Evolutionary conservation across 2,113 vertebrate species (phyloP).

Genomic region (Antidorcas marsupialis): DNA sequence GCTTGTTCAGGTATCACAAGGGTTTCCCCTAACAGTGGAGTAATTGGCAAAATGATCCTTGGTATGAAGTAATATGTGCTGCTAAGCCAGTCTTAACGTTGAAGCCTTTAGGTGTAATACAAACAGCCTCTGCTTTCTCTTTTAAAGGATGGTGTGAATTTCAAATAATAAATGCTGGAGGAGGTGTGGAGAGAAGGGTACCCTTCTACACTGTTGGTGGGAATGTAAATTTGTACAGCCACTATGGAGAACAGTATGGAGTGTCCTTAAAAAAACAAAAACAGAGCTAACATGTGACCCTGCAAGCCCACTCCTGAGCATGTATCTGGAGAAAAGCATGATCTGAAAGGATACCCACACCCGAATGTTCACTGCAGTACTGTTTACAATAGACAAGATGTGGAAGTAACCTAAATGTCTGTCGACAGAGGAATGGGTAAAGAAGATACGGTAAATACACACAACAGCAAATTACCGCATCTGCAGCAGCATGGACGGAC

Average conservation of each 20-base stretch:
- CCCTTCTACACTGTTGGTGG: background rate
- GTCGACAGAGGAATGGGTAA: background rate
- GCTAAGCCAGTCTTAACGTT: background rate
- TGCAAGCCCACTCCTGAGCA: background rate
- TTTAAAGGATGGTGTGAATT: background rate
- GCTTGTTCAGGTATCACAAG: background rate
- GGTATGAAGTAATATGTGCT: background rate
- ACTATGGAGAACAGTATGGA: background rate
- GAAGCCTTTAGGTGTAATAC: background rate
- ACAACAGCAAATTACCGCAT: background rate
- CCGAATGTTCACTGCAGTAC: background rate
- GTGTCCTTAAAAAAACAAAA: background rate
- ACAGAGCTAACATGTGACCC: background rate
- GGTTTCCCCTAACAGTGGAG: background rate
- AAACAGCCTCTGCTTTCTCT: background rate
- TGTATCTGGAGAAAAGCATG: background rate
- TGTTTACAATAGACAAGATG: background rate
- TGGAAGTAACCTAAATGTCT: background rate
- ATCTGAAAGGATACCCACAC: background rate
- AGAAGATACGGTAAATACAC: background rate
- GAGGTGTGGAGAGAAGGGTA: background rate
- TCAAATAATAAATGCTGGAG: background rate
- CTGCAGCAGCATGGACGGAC: background rate
- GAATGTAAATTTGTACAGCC: background rate
- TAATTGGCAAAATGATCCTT: background rate